Evolutionary conservation across 2,113 vertebrate species (phyloP).

Genomic region (Anoplopoma fimbria): DNA sequence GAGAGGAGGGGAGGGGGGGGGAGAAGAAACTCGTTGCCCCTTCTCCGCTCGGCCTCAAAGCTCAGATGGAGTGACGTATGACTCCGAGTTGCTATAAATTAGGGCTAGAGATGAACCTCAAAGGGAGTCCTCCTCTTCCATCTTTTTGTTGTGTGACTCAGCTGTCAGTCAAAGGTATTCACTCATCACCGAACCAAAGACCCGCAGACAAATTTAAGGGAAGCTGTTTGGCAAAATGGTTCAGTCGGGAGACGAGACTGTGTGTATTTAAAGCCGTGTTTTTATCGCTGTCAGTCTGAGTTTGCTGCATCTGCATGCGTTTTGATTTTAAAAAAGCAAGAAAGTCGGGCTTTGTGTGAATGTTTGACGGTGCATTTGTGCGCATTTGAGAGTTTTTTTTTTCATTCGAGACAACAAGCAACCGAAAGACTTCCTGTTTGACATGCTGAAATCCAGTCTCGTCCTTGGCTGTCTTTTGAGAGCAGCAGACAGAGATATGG

Average conservation of each 20-base stretch:
- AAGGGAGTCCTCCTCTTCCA: slow-evolving; percentile 21
- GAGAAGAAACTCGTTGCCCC: slow-evolving; percentile 41
- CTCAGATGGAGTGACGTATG: slow-evolving; percentile 30
- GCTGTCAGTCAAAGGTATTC: slow-evolving; percentile 37
- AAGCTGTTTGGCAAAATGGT: slow-evolving; percentile 26
- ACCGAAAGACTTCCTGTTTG: slow-evolving; percentile 47
- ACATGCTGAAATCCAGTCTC: slow-evolving; percentile 44
- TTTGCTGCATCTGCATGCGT: slow-evolving; percentile 21
- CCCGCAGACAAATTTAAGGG: slow-evolving; percentile 54
- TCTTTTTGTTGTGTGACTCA: slow-evolving; percentile 25
- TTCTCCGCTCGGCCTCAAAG: slow-evolving; percentile 36
- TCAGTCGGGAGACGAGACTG: slow-evolving; percentile 4
- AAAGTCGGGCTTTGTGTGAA: slow-evolving; percentile 7
- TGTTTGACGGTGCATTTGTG: slow-evolving; percentile 21
- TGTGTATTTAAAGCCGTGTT: slow-evolving; percentile 22
- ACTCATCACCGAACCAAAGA: slow-evolving; percentile 37
- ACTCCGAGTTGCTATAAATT: slow-evolving; percentile 39
- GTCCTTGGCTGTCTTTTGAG: slow-evolving; percentile 55
- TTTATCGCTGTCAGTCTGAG: slow-evolving; percentile 3
- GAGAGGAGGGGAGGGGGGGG: not conserved
- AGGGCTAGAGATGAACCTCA: slow-evolving; percentile 46
- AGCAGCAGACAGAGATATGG: slow-evolving; percentile 57
- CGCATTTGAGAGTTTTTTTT: slow-evolving; percentile 14
- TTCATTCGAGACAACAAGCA: slow-evolving; percentile 39
- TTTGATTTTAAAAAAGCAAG: slow-evolving; percentile 18